Evolutionary conservation across 2,797 vertebrate genomes (phyloP).

Genomic region (Columba guinea): DNA sequence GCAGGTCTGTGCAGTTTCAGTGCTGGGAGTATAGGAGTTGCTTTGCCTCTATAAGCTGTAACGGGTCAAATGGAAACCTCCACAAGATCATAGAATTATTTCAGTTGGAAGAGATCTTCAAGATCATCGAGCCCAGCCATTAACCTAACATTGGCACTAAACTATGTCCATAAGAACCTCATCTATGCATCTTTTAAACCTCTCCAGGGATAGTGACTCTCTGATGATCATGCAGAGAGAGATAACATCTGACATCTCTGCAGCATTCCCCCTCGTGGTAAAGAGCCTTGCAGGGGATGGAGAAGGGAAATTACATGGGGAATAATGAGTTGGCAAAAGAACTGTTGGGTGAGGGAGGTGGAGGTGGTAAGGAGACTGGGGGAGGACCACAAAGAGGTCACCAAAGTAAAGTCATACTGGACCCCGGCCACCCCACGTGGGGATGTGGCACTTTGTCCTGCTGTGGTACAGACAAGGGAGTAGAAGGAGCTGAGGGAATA

Average conservation of each 20-base stretch:
- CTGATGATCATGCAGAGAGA: not conserved
- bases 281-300: not conserved
- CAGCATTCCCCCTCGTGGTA: not conserved
- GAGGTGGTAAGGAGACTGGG: not conserved
- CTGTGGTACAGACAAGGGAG: not conserved
- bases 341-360: not conserved
- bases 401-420: not conserved
- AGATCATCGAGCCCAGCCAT: too few relatives aligned
- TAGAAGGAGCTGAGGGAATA: not conserved
- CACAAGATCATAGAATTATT: not conserved
- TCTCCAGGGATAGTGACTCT: too few relatives aligned
- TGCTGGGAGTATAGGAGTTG: not conserved
- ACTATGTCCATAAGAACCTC: too few relatives aligned
- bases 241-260: not conserved
- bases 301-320: not conserved
- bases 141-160: too few relatives aligned
- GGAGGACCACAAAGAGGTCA: not conserved
- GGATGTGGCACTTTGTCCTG: not conserved
- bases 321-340: not conserved
- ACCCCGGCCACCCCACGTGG: fast-evolving
- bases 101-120: too few relatives aligned
- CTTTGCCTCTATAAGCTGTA: not conserved
- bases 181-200: too few relatives aligned
- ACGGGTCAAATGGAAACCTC: not conserved
- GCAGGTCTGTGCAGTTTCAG: not conserved